Base-by-base conservation (phyloP, 1,140 invertebrate species). In the Akabosia matsudoensis region DNA sequence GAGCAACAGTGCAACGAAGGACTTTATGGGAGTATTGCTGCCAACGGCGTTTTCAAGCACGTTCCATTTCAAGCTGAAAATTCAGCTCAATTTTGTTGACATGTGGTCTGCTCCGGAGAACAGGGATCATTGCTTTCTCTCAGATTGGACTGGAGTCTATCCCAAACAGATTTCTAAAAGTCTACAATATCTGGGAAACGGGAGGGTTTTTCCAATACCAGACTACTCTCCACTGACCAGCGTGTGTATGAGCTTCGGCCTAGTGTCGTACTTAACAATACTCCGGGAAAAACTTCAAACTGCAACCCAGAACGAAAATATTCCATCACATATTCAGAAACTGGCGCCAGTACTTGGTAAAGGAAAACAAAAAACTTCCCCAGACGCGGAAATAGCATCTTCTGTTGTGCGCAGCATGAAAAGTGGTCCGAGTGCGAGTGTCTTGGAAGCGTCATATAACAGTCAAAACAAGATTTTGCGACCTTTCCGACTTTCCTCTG, bases 1-100 rank as follows among this genome's bases (percentile, higher is more conserved):
- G n/a, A n/a, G n/a, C 16, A 61, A 26, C 30, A 51, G 67, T 24
- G 33, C 56, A 4, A 72, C 77, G 10, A 64, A 70, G 10, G 33
- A 61, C 24, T 70, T 78, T 37, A 34, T 78, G 3, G 51, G 52
- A 31, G 54, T 70, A 14, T 33, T 78, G 16, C 33, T 78, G n/a
- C 77, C 77, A 0, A 18, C 30, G 16, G 74, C 77, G 1, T 78
- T 78, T 64, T 67, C 74, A 13, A 72, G 56, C 33, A 45, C 31
- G 30, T 78, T 78, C 34, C 77, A 75, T 22, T 33, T 33, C 24
- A 72, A 52, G 30, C 45, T 71, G 22, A 30, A 52, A 0, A 78
- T 78, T 18, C 77, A 78, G 33, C 67, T 78, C 3, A 78, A 78
- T 26, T 75, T 78, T 33, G 67, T 78, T n/a, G 77, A 78, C 26